A percentile compares a stretch with the other conserved stretches of the same genome.
Evolutionary conservation across 2,797 vertebrate species (phyloP).

Genomic region (Gambelia wislizenii): DNA sequence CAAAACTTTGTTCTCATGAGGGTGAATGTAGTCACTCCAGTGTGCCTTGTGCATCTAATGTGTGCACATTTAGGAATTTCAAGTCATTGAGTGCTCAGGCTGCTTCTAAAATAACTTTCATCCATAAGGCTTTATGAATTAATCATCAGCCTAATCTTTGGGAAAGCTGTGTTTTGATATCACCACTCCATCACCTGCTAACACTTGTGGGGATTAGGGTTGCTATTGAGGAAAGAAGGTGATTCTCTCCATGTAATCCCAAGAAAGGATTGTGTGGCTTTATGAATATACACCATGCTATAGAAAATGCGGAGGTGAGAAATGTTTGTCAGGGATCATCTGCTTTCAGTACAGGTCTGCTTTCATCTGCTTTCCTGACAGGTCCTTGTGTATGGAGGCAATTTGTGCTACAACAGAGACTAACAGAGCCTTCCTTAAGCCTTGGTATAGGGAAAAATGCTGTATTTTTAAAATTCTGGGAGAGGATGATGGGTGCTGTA

Average conservation of each 20-base stretch:
- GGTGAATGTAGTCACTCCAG: conserved; percentile 61
- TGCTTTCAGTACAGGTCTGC: not conserved
- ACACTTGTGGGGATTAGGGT: conserved; percentile 51
- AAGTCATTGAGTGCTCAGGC: conserved; percentile 66
- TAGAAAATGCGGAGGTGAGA: conserved; percentile 21
- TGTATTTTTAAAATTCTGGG: too few species aligned
- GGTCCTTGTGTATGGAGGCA: rapidly evolving
- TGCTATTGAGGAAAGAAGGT: conserved; percentile 19
- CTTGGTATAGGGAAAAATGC: too few species aligned
- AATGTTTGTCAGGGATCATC: not conserved
- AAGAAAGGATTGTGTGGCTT: conserved; percentile 52
- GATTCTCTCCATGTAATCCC: conserved; percentile 23
- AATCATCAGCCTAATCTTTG: conserved; percentile 68
- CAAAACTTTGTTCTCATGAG: conserved; percentile 73
- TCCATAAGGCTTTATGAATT: conserved; percentile 65
- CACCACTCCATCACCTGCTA: conserved; percentile 57
- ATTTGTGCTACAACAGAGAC: not conserved
- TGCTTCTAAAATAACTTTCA: conserved; percentile 76
- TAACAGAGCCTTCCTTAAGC: not conserved
- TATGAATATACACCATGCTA: conserved; percentile 20
- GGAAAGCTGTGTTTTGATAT: conserved; percentile 54
- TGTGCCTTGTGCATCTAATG: conserved; percentile 43
- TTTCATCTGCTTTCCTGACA: not conserved
- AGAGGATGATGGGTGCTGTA: too few species aligned
- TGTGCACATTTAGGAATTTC: conserved; percentile 74